phyloP scores from a whole-genome alignment of 2,113 vertebrate species.

The Ameiurus melas region DNA sequence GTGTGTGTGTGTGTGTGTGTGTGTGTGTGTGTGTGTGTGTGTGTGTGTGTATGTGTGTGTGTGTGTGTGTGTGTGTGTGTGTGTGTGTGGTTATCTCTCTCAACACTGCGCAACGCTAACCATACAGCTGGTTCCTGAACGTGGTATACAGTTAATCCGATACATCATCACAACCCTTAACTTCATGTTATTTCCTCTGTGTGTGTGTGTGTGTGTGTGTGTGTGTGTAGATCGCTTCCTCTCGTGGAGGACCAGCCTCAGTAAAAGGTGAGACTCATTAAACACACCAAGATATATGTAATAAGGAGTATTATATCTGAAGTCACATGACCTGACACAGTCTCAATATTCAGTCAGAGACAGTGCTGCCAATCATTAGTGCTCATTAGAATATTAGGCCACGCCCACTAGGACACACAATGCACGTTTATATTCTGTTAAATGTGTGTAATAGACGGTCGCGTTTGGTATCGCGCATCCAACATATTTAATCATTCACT shows the following conservation, averaged over 20 bases:
- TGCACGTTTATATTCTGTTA: no score
- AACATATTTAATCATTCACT: no score
- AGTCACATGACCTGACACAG: neutral
- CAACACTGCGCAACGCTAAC: no score
- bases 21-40: no score
- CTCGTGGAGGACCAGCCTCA: slow-evolving; percentile 79
- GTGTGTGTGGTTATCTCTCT: neutral
- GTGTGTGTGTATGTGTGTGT: no score
- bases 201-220: slow-evolving; percentile 52
- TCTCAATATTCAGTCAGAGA: neutral
- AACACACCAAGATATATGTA: neutral
- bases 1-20: slow-evolving; percentile 5
- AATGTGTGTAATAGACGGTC: no score
- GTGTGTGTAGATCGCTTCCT: slow-evolving; percentile 79
- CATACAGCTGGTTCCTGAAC: no score
- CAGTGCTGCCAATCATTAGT: slow-evolving; percentile 5
- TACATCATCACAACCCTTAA: neutral
- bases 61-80: neutral
- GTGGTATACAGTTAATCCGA: neutral
- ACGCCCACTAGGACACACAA: neutral
- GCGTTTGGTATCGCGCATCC: no score
- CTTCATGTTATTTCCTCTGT: neutral
- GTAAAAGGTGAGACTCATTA: slow-evolving; percentile 80
- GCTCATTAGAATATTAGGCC: slow-evolving; percentile 10
- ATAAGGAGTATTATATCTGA: neutral